Evolutionary conservation across 2,888 invertebrate species (phyloP).

Genomic region (Griposia aprilina): DNA sequence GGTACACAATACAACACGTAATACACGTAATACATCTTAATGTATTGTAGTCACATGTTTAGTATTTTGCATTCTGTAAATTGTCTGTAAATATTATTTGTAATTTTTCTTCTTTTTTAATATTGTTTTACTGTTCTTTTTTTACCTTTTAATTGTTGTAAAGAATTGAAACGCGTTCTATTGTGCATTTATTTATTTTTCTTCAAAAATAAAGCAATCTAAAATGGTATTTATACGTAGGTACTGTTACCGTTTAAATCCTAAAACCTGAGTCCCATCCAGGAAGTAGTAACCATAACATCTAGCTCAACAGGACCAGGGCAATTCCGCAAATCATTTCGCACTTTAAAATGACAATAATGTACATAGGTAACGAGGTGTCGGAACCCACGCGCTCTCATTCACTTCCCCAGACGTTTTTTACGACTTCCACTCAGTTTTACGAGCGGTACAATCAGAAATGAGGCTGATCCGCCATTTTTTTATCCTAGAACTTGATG

Average conservation of each 20-base stretch:
- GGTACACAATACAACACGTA: too few relatives aligned
- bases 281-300: background rate
- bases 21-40: too few relatives aligned
- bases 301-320: background rate
- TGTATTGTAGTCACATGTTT: background rate
- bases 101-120: background rate
- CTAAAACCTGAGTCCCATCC: background rate
- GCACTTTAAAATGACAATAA: conserved; percentile 54
- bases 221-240: too few relatives aligned
- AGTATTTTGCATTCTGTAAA: background rate
- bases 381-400: conserved; percentile 35
- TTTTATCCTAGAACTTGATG: background rate
- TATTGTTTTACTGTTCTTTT: background rate
- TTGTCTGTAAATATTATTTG: background rate
- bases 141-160: background rate
- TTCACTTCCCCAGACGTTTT: conserved; percentile 37
- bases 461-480: background rate
- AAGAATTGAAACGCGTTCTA: background rate
- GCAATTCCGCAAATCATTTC: conserved; percentile 47
- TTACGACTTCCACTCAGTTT: conserved; percentile 34
- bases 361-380: conserved; percentile 35
- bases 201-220: background rate
- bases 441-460: conserved; percentile 32
- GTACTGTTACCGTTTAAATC: background rate
- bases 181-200: background rate